Base-by-base conservation (phyloP, 2,797 vertebrate genomes). In the Myiothlypis chrysogaster region DNA sequence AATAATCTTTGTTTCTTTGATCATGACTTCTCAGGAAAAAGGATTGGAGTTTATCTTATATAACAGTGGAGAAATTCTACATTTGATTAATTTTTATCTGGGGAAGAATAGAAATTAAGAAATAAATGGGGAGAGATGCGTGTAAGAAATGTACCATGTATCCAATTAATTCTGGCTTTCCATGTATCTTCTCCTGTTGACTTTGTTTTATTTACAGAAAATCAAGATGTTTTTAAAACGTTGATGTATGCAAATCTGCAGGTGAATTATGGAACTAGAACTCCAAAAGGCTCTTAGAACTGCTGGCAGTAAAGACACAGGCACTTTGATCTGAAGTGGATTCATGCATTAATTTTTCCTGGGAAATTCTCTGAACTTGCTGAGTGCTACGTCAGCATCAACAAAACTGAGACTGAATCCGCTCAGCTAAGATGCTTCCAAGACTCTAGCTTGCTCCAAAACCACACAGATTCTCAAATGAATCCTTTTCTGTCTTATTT, bases 391-490 rank as follows among this genome's bases (percentile, higher is more conserved):
- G 43, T 76, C n/a, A 59, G 25, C 46, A 59, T 28, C n/a, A 41
- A 46, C 7, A 22, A 21, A 53, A 18, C 17, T 30, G 22, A 63
- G 15, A 5, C 59, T 71, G 50, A 61, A 53, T 75, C 17, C 16
- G 4, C 27, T 64, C 2, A 10, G 30, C 16, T 76, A 41, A 64
- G 15, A 41, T 52, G 12, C 7, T 68, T 28, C 23, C 32, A 64
- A 43, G 46, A 68, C 47, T 20, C 21, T 43, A 50, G 55, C 14
- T 73, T 13, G 32, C 6, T 83, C 35, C 16, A 46, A 80, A 68
- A 50, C 47, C 27, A 27, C 0, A 0, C 41, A 63, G 16, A 56
- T 50, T 55, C 27, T 60, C 18, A 71, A 76, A 77, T 21, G 0
- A 60, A 76, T 17, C 10, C 10, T 80, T 52, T 76, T 44, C 8